Base-by-base conservation (phyloP, 1,140 invertebrate species). In the Drosophila seguyi region DNA sequence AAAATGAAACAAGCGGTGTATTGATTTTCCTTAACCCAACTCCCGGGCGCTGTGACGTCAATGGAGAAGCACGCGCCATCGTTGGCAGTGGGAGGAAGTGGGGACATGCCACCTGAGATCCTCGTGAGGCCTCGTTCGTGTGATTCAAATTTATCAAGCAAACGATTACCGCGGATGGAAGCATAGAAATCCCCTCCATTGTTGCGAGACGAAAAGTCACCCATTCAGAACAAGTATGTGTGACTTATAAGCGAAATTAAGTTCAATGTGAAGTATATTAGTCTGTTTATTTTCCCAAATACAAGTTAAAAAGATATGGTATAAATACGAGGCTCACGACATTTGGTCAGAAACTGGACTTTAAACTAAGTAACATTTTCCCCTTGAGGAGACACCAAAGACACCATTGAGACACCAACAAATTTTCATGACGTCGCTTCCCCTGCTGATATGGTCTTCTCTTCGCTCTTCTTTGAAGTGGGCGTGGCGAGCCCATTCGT, bases 1-100 rank as follows among this genome's bases (percentile, higher is more conserved):
- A 61, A 61, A 75, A 71, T 52, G 58, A 79, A 84, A 84, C 76
- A 80, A 81, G 79, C 79, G 41, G 60, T 38, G 45, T 87, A 87
- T 87, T 83, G 83, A 87, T 87, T 87, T 79, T 57, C 47, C 66
- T 61, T 52, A 58, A 61, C 65, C 41, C 56, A 80, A 84, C 77
- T 81, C 83, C 77, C 73, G 44, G 74, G 50, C 53, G 27, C 22
- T 58, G 81, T 85, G 81, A 85, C 81, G 81, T 85, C 82, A 85
- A 85, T 86, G 68, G 56, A 38, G 34, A 34, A 58, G 42, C 62
- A 57, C 62, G 53, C 60, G 76, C 61, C 57, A 44, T 29, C 31
- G 52, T 25, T 13, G 66, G 55, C 27, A n/a, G 38, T 22, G 16
- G 53, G 45, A 16, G 18, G 20, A 22, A 22, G 31, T 11, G 52